A percentile compares a stretch with the other conserved stretches of the same genome.
Evolutionary conservation across 1,140 invertebrate species (phyloP).

Genomic region (Muscidifurax raptorellus): DNA sequence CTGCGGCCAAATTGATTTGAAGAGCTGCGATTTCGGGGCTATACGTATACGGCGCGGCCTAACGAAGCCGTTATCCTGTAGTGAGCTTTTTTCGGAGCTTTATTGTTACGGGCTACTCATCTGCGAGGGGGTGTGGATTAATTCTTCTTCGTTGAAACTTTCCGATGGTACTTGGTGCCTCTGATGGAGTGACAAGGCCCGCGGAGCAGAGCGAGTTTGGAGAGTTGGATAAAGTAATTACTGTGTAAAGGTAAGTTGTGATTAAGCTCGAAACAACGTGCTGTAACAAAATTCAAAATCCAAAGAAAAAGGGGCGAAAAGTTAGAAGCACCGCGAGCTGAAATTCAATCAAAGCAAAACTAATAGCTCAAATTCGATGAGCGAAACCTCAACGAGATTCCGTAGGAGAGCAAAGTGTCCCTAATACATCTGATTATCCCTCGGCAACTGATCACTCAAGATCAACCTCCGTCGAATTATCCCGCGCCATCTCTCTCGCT

Average conservation of each 20-base stretch:
- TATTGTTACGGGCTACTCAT: neutral
- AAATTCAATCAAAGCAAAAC: neutral
- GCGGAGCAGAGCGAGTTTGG: too few species aligned
- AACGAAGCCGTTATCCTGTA: neutral
- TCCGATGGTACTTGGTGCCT: too few species aligned
- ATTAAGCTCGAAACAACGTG: too few species aligned
- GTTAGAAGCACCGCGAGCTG: neutral
- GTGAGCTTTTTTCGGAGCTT: neutral
- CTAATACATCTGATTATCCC: slow-evolving; percentile 25
- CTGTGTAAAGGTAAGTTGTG: too few species aligned
- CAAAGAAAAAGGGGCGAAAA: too few species aligned
- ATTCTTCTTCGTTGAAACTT: too few species aligned
- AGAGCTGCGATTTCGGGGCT: neutral
- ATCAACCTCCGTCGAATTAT: slow-evolving; percentile 22
- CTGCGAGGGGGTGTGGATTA: too few species aligned
- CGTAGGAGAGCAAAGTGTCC: neutral
- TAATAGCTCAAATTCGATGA: slow-evolving; percentile 7
- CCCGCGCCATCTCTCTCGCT: neutral
- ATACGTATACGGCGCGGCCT: neutral
- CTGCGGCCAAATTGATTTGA: slow-evolving; percentile 8
- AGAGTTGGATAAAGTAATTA: too few species aligned
- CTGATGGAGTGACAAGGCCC: too few species aligned
- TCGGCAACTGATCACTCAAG: slow-evolving; percentile 20
- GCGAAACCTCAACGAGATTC: neutral
- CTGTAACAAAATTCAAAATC: too few species aligned